Base-by-base conservation (phyloP, 2,797 vertebrate species). In the Tarsius wallacei region DNA sequence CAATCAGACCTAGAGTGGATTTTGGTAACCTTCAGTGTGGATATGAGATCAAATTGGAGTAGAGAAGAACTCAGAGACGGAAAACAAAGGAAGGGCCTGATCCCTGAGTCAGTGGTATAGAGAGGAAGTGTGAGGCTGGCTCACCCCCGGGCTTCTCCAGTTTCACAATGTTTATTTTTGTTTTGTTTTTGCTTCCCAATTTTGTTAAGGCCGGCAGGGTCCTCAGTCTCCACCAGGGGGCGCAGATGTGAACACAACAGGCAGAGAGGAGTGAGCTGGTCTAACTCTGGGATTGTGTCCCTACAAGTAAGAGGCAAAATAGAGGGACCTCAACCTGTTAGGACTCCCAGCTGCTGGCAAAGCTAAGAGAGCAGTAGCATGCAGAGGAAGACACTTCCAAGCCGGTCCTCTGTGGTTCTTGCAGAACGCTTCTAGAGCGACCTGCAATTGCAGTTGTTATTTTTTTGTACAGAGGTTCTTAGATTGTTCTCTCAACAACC, bases 241-340 rank as follows among this genome's bases (percentile, higher is more conserved):
- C 61, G 51, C 26, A 17, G 51, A 11, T 55, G 51, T 13, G 0
- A 3, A 7, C 8, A 2, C 42, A 0, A 0, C n/a, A 5, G 31
- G 47, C 22, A 2, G 24, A 42, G 51, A 31, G 17, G 28, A 14
- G 11, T 11, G 12, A 12, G 0, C 3, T 1, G 7, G n/a, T 13
- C 26, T 53, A 2, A 14, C 12, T 63, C 2, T 11, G 51, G 63
- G 2, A 11, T 1, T 7, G 10, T 0, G 8, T 4, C 5, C 13
- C 5, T 1, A 2, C 24, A 28, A 4, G 0, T 8, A 16, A 19
- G 14, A 53, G 0, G 0, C 4, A n/a, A 15, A 1, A 11, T 0
- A 0, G 7, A 2, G n/a, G 76, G 61, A 19, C 13, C 47, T 73
- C 21, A 33, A 73, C 49, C 3, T 42, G 13, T 49, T 33, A 4